Evolutionary conservation across 2,888 invertebrate species (phyloP), one percentile per base, ranked within the genome.

Genomic region (Heliconius erato): DNA sequence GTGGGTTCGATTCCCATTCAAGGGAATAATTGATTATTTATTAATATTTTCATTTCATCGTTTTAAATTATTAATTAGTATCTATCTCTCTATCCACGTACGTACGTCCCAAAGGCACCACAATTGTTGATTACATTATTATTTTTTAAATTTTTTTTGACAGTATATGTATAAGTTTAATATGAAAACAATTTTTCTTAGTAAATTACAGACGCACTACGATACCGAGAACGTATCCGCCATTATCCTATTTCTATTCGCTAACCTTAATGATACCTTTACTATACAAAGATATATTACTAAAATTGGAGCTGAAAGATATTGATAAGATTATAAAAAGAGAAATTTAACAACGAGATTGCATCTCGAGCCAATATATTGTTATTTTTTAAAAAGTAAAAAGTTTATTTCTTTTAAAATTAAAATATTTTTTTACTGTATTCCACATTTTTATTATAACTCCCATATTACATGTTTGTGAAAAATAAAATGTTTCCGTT

Each of bases 261-360:
- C 79, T 4, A 26, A 63, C 68, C 65, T 35, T 81, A 81, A 81
- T 78, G 26, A 81, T 78, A 81, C 28, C 49, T 49, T 74, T 19
- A 5, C 6, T 68, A 63, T 44, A 79, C 5, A 68, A 68, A 79
- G 80, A 83, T 78, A 74, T 81, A 83, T 83, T 81, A 54, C 79
- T 35, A 63, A 79, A 72, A 67, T 63, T 16, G 16, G 72, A 28
- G 72, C 44, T 49, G 26, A 26, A 44, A 26, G 14, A 44, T 72
- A 26, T n/a, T 26, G 72, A 19, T 44, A n/a, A n/a, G n/a, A n/a
- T n/a, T n/a, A n/a, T n/a, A 44, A 44, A 72, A 44, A 26, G 40
- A 26, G 26, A n/a, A n/a, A 71, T 71, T 44, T 19, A 26, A 71
- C 44, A 26, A 71, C 44, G 26, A 71, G 2, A 44, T 71, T 40